Evolutionary conservation across 2,888 invertebrate genomes (phyloP), one percentile per base, ranked within the genome.

Genomic region (Anticlea derivata): DNA sequence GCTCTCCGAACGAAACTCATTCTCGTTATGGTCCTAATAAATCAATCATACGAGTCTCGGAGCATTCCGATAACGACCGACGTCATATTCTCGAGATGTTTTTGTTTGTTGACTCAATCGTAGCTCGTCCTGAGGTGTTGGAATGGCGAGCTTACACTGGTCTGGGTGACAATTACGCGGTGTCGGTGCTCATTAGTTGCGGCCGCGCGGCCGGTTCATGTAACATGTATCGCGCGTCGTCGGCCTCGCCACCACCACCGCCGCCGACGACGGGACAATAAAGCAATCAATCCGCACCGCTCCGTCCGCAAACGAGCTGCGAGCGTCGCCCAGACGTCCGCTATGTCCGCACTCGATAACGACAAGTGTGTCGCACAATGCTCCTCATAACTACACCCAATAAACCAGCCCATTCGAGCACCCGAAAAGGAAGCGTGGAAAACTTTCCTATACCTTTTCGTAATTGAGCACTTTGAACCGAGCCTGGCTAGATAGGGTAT

Each of bases 171-270:
- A 82, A 85, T 86, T 83, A 85, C 83, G 80, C 74, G 77, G 74
- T 75, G 75, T 70, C 74, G 68, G 65, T 69, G 79, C 81, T 87
- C 86, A 86, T 88, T 86, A 87, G 83, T 73, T 72, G 78, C 75
- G 75, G 72, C 71, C 66, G 77, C 72, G 78, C 75, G 75, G 71
- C 72, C 66, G 75, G 73, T 84, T 88, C 88, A 87, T 88, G 88
- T 86, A 84, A 85, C 85, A 88, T 86, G 86, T 86, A 85, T 83
- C 66, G 73, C 85, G 83, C 83, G 83, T 86, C 81, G 78, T 67
- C 68, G 27, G 35, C 31, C 31, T 57, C 59, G 65, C 65, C 68
- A 66, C 72, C 74, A 63, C 66, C 58, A 55, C 67, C 68, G 67
- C 58, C 48, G 67, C 65, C 66, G 58, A 63, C 68, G 73, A 73